phyloP scores from a whole-genome alignment of 2,888 invertebrate genomes.

The Reticulitermes lucifugus region DNA sequence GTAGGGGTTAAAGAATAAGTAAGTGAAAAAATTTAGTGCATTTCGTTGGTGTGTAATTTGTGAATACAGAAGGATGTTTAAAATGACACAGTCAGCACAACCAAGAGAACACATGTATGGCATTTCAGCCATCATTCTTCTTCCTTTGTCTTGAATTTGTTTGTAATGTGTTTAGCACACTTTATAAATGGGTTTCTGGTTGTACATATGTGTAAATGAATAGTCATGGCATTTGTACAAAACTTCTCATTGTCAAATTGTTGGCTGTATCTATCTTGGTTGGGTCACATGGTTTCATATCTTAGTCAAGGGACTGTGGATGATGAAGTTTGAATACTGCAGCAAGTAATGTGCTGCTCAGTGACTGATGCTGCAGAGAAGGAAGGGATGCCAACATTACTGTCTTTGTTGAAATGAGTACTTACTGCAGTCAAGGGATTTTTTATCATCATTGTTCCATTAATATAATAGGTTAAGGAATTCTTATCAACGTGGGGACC shows the following conservation, averaged over 20 bases:
- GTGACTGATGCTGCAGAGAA: not conserved
- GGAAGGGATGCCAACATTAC: not conserved
- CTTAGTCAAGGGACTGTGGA: too few species aligned
- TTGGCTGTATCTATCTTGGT: too few species aligned
- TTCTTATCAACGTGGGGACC: conserved; percentile 37
- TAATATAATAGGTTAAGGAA: conserved; percentile 29
- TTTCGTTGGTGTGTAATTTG: too few species aligned
- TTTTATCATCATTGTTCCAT: not conserved
- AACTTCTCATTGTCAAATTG: too few species aligned
- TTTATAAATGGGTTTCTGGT: not conserved
- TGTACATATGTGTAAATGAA: not conserved
- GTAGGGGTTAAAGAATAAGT: too few species aligned
- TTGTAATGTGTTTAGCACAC: not conserved
- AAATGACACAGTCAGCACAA: not conserved
- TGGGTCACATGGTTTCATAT: too few species aligned
- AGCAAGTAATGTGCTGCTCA: too few species aligned
- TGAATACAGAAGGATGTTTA: not conserved
- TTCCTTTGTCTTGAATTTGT: conserved; percentile 1
- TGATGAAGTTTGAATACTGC: too few species aligned
- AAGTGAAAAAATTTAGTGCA: too few species aligned
- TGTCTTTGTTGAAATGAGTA: not conserved
- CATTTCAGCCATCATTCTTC: not conserved
- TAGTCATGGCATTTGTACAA: too few species aligned
- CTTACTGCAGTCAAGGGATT: not conserved
- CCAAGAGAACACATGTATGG: not conserved